A percentile compares a stretch with the other conserved stretches of the same genome.
Conservation (phyloP, 2,888 invertebrate species). For the Neelides folsomi region DNA sequence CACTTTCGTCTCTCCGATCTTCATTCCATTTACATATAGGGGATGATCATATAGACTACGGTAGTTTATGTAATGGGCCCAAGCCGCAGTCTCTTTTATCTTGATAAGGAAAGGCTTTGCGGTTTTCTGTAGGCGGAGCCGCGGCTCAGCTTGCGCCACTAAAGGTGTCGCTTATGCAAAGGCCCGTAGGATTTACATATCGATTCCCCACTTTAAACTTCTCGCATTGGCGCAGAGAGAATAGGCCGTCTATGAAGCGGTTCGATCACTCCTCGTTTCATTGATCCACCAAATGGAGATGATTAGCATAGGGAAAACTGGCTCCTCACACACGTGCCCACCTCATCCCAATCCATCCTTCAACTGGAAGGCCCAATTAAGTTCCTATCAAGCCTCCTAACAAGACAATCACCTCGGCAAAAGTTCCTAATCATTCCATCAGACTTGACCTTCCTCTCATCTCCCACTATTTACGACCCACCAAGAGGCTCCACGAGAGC, state of each 20-base stretch:
- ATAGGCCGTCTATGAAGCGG: too few species aligned
- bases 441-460: conserved; percentile 11
- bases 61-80: not conserved
- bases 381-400: conserved; percentile 11
- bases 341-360: conserved; percentile 5
- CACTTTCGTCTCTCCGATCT: not conserved
- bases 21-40: not conserved
- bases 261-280: too few species aligned
- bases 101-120: not conserved
- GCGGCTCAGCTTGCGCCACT: conserved; percentile 24
- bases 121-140: conserved; percentile 17
- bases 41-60: not conserved
- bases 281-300: not conserved
- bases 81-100: conserved; percentile 4
- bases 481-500: too few species aligned
- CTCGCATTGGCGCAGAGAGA: not conserved
- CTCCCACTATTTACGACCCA: too few species aligned
- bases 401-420: not conserved
- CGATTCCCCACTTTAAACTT: conserved; percentile 16
- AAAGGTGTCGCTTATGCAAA: conserved; percentile 32
- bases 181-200: conserved; percentile 32
- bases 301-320: not conserved
- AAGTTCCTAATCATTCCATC: conserved; percentile 11
- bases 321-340: conserved; percentile 7
- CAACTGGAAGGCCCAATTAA: conserved; percentile 10